These are phyloP conservation scores for Agrochola lota DNA, from an alignment of 2,888 invertebrate genomes.

Conservation along the genomic window DNA sequence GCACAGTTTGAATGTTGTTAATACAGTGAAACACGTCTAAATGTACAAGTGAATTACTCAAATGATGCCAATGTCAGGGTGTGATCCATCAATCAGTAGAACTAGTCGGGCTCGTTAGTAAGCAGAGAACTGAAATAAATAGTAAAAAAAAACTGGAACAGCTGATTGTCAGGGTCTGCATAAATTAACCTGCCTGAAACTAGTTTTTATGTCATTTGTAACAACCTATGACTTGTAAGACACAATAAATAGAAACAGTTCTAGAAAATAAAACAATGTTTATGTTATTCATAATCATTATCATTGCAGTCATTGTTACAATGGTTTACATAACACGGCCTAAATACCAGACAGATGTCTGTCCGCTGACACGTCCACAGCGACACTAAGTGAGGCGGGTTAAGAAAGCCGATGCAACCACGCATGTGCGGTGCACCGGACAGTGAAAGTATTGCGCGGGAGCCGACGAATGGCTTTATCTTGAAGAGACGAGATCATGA, in stretches of 20 bases:
- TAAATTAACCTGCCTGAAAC: neutral
- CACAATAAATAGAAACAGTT: neutral
- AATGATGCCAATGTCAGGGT: neutral
- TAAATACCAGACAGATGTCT: slow-evolving; percentile 51
- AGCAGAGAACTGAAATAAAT: neutral
- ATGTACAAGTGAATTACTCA: neutral
- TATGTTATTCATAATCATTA: slow-evolving; percentile 16
- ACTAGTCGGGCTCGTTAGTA: neutral
- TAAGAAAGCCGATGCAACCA: slow-evolving; percentile 45
- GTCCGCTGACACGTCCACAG: slow-evolving; percentile 35
- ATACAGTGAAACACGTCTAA: neutral
- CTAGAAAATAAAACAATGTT: neutral
- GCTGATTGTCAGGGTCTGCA: slow-evolving; percentile 1
- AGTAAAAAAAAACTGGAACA: neutral
- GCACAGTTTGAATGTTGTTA: neutral
- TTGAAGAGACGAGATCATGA: slow-evolving; percentile 23
- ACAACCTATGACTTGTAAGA: neutral
- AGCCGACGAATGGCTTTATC: slow-evolving; percentile 31
- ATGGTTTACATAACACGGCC: slow-evolving; percentile 59
- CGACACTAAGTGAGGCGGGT: slow-evolving; percentile 40
- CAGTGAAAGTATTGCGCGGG: slow-evolving; percentile 56
- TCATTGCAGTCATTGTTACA: slow-evolving; percentile 17
- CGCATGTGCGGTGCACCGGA: slow-evolving; percentile 52
- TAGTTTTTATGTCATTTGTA: neutral
- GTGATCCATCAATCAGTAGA: too few relatives aligned